Base-by-base conservation (phyloP, 2,113 vertebrate genomes). In the Dermatemys mawii region DNA sequence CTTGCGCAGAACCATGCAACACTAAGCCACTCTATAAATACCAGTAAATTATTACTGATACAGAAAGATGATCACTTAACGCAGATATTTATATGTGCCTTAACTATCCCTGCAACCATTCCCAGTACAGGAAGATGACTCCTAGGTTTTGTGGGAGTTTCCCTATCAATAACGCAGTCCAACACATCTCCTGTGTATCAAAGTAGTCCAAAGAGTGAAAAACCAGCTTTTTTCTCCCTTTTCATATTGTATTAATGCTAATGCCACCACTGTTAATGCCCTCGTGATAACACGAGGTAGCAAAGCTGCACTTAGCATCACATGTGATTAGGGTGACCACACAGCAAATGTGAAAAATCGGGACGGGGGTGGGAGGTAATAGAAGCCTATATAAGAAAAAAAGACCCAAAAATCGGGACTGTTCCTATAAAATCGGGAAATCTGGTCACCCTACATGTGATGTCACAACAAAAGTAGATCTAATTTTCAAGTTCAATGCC, bases 401-500 rank as follows among this genome's bases (percentile, higher is more conserved):
- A n/a, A n/a, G n/a, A n/a, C n/a, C n/a, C n/a, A n/a, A n/a, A n/a
- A n/a, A n/a, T n/a, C n/a, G n/a, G n/a, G n/a, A n/a, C n/a, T n/a
- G n/a, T n/a, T n/a, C n/a, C n/a, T n/a, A n/a, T n/a, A n/a, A n/a
- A n/a, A n/a, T n/a, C n/a, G n/a, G n/a, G n/a, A n/a, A n/a, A n/a
- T n/a, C n/a, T n/a, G n/a, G n/a, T n/a, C n/a, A n/a, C n/a, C n/a
- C n/a, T n/a, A n/a, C 41, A 46, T 5, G 41, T 11, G 17, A 70
- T 46, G 51, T 21, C 27, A 60, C 17, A 29, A 48, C 27, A 80
- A 80, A 80, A 22, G 14, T 21, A 22, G 35, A 10, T 80, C 78
- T n/a, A 11, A 5, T 26, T 63, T 79, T 16, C 6, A 49, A 54
- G 5, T 3, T 44, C 0, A 1, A 1, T 11, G 13, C 53, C 5